Evolutionary conservation across 2,888 invertebrate genomes (phyloP), one percentile per base, ranked within the genome.

Genomic region (Hybos culiciformis): DNA sequence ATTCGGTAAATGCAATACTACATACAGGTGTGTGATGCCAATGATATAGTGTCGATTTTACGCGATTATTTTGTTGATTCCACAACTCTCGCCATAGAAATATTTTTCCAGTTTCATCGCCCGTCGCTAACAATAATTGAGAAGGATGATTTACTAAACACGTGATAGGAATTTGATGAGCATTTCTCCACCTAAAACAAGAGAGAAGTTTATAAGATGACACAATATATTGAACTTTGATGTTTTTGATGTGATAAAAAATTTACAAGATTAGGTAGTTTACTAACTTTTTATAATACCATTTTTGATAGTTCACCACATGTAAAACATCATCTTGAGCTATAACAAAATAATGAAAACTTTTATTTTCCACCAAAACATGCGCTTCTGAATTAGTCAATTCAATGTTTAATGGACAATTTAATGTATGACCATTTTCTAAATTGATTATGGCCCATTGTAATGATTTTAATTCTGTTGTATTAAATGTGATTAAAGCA

Each of bases 1-100:
- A 53, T 3, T 58, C 53, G 11, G 83, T 77, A 56, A 84, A 86
- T 2, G 69, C 66, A 14, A 87, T 57, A 56, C 78, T 75, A 36
- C 70, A 69, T 1, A 85, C 77, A 24, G 78, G 72, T 38, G 83
- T 68, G 5, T 78, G 75, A 63, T 87, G 87, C 87, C 87, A 87
- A 59, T 86, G 85, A 54, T 73, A 75, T 2, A 73, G 59, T 1
- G 73, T 65, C 54, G 29, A 39, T 43, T 46, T 46, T 33, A 18
- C 42, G 24, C 20, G 11, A 19, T 39, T 19, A 3, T 39, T 19
- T 19, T 18, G 17, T 17, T 9, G 6, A 18, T 11, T 34, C 18
- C 3, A 63, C 38, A 76, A 61, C 43, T 68, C 62, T 39, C 68
- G 73, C 79, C 81, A 83, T 11, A 82, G 55, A 15, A 75, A 54